phyloP scores from a whole-genome alignment of 2,797 vertebrate genomes.

The Columba guinea region DNA sequence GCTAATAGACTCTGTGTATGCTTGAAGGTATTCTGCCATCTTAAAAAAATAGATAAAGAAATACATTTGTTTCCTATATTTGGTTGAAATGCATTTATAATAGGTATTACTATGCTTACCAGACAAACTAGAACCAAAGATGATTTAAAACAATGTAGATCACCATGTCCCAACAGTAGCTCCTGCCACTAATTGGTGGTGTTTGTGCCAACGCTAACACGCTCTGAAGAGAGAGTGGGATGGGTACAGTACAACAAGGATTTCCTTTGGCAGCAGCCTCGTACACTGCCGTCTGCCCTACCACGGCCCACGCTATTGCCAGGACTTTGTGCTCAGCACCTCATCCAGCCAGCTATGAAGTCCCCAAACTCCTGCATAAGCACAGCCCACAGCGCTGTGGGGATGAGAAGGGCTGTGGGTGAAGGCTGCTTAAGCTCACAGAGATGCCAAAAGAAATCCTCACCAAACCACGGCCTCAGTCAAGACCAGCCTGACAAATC shows the following conservation, averaged over 20 bases:
- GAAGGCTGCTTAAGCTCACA: neutral
- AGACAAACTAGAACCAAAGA: neutral
- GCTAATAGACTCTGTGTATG: neutral
- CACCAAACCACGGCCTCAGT: neutral
- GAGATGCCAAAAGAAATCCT: neutral
- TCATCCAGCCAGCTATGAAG: neutral
- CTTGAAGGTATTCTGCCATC: neutral
- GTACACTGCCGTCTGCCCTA: neutral
- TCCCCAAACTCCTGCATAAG: neutral
- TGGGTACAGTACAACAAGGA: neutral
- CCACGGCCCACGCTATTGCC: neutral
- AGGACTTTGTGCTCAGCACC: neutral
- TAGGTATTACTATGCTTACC: neutral
- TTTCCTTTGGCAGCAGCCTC: neutral
- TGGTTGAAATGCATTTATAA: neutral
- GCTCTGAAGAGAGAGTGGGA: neutral
- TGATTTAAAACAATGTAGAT: neutral
- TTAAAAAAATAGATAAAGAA: neutral
- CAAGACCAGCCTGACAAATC: neutral
- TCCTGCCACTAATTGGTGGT: neutral
- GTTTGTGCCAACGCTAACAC: neutral
- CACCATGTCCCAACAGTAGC: neutral
- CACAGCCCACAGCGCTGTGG: neutral
- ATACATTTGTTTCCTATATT: neutral
- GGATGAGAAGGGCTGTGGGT: neutral